Evolutionary conservation across 2,113 vertebrate genomes (phyloP).

Genomic region (Diadophis punctatus): DNA sequence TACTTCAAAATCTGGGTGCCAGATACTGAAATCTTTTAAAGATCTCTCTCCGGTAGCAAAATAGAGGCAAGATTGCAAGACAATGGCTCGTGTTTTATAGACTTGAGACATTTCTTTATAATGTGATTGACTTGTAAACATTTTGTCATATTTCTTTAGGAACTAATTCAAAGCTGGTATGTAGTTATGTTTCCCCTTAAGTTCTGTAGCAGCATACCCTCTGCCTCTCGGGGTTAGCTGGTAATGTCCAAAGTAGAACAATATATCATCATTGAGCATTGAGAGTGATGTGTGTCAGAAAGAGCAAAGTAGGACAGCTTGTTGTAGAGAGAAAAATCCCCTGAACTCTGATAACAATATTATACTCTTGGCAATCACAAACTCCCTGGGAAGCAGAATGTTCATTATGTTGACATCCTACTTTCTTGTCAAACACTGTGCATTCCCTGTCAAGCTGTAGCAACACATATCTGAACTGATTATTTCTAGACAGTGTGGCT

Average conservation of each 20-base stretch:
- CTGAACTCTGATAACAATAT: neutral
- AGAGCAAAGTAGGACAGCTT: conserved; percentile 54
- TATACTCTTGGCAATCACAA: neutral
- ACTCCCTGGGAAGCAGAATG: conserved; percentile 25
- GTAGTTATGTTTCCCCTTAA: conserved; percentile 30
- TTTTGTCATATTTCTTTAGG: conserved; percentile 51
- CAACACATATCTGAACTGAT: neutral
- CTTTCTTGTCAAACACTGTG: conserved; percentile 14
- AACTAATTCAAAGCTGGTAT: conserved; percentile 46
- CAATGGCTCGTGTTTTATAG: neutral
- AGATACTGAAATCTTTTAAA: neutral
- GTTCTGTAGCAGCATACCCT: neutral
- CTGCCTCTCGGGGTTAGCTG: conserved; percentile 15
- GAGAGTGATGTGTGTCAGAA: conserved; percentile 40
- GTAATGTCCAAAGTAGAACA: conserved; percentile 22
- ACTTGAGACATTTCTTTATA: conserved; percentile 16
- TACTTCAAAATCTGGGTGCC: neutral
- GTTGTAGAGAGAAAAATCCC: conserved; percentile 15
- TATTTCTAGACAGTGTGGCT: neutral
- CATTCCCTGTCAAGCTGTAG: neutral
- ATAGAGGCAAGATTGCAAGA: neutral
- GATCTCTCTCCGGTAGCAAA: neutral
- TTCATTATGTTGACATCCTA: neutral
- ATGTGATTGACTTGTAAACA: conserved; percentile 41
- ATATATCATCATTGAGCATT: conserved; percentile 43